Conservation (phyloP, 2,113 vertebrate genomes). For the Lamprotornis superbus region DNA sequence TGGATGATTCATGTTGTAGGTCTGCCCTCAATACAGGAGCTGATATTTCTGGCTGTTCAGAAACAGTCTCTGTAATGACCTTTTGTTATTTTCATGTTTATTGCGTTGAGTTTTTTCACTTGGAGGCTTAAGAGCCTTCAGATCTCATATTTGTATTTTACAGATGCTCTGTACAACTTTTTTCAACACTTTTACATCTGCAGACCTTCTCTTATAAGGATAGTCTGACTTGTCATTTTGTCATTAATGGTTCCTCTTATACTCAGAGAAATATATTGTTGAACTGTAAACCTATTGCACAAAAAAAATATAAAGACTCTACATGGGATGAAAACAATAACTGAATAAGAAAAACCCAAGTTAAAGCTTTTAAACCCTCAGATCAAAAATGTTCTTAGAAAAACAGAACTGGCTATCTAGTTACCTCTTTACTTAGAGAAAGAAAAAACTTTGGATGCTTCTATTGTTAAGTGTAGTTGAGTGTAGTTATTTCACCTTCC, state of each 20-base stretch:
- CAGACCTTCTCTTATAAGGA: background rate
- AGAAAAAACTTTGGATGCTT: background rate
- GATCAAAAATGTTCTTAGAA: background rate
- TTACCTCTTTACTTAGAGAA: background rate
- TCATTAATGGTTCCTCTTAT: background rate
- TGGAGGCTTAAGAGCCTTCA: background rate
- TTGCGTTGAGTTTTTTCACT: background rate
- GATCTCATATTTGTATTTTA: background rate
- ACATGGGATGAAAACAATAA: background rate
- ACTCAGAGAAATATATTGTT: background rate
- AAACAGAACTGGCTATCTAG: background rate
- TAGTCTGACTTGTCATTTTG: conserved; percentile 1
- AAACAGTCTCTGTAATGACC: background rate
- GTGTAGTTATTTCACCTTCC: background rate
- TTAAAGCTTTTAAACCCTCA: background rate
- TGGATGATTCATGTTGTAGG: background rate
- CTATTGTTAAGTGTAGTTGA: background rate
- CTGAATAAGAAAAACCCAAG: background rate
- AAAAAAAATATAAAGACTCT: background rate
- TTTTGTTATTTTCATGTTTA: conserved; percentile 16
- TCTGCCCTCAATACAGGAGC: background rate
- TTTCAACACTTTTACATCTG: background rate
- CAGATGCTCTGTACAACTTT: background rate
- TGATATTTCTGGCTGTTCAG: background rate
- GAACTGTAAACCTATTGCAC: background rate